Conservation (phyloP, 2,797 vertebrate species). For the Cossypha niveicapilla region DNA sequence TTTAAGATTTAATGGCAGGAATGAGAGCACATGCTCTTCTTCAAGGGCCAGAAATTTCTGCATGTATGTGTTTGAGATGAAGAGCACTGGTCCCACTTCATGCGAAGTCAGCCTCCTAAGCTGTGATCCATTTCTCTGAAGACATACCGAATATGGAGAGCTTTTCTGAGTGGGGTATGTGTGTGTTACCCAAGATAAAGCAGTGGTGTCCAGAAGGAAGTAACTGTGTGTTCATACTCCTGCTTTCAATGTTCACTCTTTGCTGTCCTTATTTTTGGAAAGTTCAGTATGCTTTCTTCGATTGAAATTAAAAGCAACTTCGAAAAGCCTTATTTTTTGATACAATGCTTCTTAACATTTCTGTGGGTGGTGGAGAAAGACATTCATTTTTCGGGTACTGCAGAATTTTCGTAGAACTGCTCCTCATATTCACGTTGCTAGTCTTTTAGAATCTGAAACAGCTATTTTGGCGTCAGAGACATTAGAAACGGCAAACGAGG, state of each 20-base stretch:
- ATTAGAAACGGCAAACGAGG: neutral
- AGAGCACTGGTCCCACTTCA: neutral
- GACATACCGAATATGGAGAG: neutral
- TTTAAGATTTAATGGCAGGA: neutral
- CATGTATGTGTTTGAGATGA: fast-evolving
- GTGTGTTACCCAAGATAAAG: neutral
- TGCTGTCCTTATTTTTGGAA: neutral
- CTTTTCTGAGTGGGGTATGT: neutral
- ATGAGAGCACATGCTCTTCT: neutral
- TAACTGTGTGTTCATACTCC: neutral
- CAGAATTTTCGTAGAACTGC: neutral
- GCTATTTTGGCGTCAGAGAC: neutral
- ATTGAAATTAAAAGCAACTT: neutral
- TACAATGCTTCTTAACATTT: neutral
- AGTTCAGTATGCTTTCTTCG: neutral
- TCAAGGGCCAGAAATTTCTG: neutral
- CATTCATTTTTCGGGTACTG: fast-evolving
- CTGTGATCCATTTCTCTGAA: neutral
- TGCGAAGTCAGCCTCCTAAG: neutral
- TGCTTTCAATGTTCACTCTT: neutral
- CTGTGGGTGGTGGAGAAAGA: neutral
- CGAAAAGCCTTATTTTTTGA: neutral
- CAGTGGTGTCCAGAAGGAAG: neutral
- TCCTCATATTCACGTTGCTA: fast-evolving
- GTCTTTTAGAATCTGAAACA: neutral